Percentiles rank a stretch among this genome's conserved stretches.
Evolutionary conservation across 2,113 vertebrate species (phyloP).

Genomic region (Pimephales promelas): DNA sequence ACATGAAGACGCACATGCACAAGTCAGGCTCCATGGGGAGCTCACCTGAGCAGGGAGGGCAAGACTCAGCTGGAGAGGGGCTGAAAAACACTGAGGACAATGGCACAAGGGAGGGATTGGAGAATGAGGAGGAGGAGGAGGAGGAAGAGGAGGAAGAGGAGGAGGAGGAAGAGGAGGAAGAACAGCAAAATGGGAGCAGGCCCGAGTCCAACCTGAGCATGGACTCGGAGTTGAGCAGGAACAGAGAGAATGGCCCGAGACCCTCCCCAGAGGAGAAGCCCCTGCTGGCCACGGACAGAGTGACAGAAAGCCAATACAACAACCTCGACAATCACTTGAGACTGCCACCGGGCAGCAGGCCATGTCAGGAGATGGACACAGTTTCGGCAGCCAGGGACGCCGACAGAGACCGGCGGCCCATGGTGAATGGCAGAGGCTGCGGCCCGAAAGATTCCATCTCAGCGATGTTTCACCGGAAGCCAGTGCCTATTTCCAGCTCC

Average conservation of each 20-base stretch:
- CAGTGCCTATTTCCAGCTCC: constrained; percentile 89
- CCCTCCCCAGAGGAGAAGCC: constrained; percentile 83
- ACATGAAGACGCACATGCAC: constrained; percentile 99
- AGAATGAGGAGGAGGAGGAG: constrained; percentile 89
- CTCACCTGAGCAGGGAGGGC: constrained; percentile 90
- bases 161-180: constrained; percentile 89
- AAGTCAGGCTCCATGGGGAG: constrained; percentile 92
- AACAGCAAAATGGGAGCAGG: constrained; percentile 90
- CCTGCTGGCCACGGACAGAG: constrained; percentile 83
- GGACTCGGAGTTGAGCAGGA: constrained; percentile 91
- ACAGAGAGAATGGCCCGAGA: constrained; percentile 86
- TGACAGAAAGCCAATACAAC: constrained; percentile 87
- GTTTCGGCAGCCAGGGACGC: constrained; percentile 78
- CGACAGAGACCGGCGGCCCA: constrained; percentile 74
- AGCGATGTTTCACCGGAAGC: constrained; percentile 90
- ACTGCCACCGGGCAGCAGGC: constrained; percentile 78
- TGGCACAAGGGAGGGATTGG: constrained; percentile 83
- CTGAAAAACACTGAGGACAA: constrained; percentile 85
- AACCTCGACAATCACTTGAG: constrained; percentile 95
- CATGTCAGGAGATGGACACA: constrained; percentile 76
- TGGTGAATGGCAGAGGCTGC: constrained; percentile 89
- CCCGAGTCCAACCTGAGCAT: constrained; percentile 95
- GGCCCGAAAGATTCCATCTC: constrained; percentile 86
- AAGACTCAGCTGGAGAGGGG: constrained; percentile 87
- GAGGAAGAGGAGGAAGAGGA: constrained; percentile 92